Evolutionary conservation across 2,797 vertebrate genomes (phyloP), one percentile per base, ranked within the genome.

Genomic region (Chanos chanos): DNA sequence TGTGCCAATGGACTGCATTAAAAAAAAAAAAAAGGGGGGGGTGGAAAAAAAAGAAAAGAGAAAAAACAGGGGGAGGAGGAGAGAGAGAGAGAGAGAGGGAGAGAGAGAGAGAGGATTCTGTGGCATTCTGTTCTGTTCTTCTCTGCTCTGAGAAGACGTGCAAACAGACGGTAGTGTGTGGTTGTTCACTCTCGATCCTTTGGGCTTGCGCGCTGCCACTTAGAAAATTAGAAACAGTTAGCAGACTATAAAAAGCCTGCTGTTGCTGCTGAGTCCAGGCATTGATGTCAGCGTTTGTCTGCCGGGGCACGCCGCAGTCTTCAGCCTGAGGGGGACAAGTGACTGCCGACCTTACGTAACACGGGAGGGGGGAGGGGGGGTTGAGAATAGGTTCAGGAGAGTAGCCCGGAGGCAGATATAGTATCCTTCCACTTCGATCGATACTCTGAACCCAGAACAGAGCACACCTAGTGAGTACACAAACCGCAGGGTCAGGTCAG

Each of bases 171-270:
- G 71, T 10, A 10, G 57, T 40, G 41, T 34, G 28, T n/a, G 51
- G 63, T n/a, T n/a, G n/a, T 60, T 68, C 40, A 45, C 18, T 39
- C 37, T 65, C 51, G 50, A 66, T 43, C 53, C 68, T 50, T 27
- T 51, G 53, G 50, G 61, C 30, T 53, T 58, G 34, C 48, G 34
- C 48, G 33, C 33, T 33, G 41, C 33, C 43, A 54, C 62, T 54
- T 31, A 19, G 65, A 66, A 61, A 66, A 60, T 63, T 39, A 51
- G 25, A 65, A 52, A 69, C 39, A 33, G 43, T 65, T 34, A 41
- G 33, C 18, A 16, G 16, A 21, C 51, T 71, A 70, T 60, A 65
- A 72, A 73, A 70, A 65, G 57, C 47, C 56, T 64, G 7, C 16
- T 24, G n/a, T 41, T 15, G 36, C 59, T 66, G 43, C 3, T 7